Percentiles rank a stretch among this genome's conserved stretches.
phyloP scores from a whole-genome alignment of 2,888 invertebrate genomes.

The Anthrax anthrax region DNA sequence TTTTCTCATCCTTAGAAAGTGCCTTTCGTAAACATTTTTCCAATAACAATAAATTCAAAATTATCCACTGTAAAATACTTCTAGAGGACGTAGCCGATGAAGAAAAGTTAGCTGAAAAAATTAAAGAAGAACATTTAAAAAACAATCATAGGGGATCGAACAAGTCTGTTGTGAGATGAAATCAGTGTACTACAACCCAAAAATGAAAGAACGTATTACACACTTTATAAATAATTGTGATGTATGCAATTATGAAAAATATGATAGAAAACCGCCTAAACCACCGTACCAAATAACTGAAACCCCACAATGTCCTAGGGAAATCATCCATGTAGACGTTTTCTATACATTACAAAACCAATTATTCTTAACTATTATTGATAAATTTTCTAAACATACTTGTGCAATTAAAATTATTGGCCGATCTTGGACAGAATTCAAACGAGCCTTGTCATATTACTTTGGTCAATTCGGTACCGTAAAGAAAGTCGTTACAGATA shows the following conservation, averaged over 20 bases:
- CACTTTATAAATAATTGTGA: neutral
- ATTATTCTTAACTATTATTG: slow-evolving; percentile 14
- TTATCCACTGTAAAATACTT: neutral
- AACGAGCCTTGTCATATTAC: slow-evolving; percentile 10
- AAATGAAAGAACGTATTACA: slow-evolving; percentile 6
- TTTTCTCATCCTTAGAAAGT: neutral
- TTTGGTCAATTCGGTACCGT: slow-evolving; percentile 9
- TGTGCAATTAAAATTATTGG: slow-evolving; percentile 12
- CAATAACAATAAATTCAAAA: neutral
- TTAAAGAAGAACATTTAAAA: slow-evolving; percentile 10
- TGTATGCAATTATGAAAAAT: slow-evolving; percentile 10
- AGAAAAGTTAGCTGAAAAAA: slow-evolving; percentile 9
- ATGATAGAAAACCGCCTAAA: slow-evolving; percentile 12
- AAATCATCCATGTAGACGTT: slow-evolving; percentile 16
- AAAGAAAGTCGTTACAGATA: slow-evolving; percentile 11
- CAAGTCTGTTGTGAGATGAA: slow-evolving; percentile 11
- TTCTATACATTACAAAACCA: slow-evolving; percentile 12
- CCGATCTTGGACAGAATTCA: slow-evolving; percentile 8
- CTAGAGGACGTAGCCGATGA: slow-evolving; percentile 7
- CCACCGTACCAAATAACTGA: slow-evolving; percentile 5
- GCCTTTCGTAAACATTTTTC: neutral
- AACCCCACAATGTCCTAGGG: slow-evolving; percentile 14
- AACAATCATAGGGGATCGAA: slow-evolving; percentile 14
- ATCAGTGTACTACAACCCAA: slow-evolving; percentile 10
- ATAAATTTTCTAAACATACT: slow-evolving; percentile 16